phyloP scores from a whole-genome alignment of 2,113 vertebrate genomes.

The Triplophysa dalaica region DNA sequence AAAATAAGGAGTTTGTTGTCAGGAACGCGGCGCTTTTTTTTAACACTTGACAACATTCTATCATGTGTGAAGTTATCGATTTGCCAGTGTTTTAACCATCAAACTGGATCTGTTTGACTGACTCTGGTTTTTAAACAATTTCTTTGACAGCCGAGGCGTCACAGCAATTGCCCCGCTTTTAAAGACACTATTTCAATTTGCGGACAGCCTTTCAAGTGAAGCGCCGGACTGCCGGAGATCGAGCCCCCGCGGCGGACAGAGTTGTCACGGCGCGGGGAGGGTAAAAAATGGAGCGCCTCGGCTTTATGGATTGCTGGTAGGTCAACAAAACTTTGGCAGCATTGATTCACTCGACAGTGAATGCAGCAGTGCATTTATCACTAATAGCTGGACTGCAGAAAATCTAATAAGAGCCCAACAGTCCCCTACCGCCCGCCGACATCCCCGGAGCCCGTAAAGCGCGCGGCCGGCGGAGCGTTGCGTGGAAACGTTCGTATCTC shows the following conservation, averaged over 20 bases:
- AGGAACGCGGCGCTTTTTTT: constrained; percentile 51
- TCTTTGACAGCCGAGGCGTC: constrained; percentile 64
- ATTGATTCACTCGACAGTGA: constrained; percentile 97
- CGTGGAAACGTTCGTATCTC: constrained; percentile 81
- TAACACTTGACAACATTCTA: constrained; percentile 65
- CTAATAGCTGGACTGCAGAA: constrained; percentile 89
- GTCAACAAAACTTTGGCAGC: constrained; percentile 95
- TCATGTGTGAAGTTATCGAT: constrained; percentile 80
- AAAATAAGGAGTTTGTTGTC: constrained; percentile 66
- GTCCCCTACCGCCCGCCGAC: constrained; percentile 74
- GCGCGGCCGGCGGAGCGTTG: constrained; percentile 84
- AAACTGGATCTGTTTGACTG: constrained; percentile 71
- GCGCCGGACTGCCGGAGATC: constrained; percentile 61
- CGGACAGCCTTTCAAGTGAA: constrained; percentile 29
- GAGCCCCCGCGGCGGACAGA: constrained; percentile 73
- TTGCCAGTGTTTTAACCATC: constrained; percentile 82
- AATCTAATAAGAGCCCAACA: constrained; percentile 91
- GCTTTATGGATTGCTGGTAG: constrained; percentile 94
- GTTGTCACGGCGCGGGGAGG: constrained; percentile 74
- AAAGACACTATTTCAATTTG: constrained; percentile 69
- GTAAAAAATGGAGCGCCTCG: constrained; percentile 57
- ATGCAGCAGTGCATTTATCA: constrained; percentile 92
- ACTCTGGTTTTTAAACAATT: constrained; percentile 78
- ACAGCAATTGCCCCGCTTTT: constrained; percentile 65
- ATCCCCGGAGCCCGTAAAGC: constrained; percentile 76